Conservation (phyloP, 2,113 vertebrate species). For the Tachycineta bicolor region DNA sequence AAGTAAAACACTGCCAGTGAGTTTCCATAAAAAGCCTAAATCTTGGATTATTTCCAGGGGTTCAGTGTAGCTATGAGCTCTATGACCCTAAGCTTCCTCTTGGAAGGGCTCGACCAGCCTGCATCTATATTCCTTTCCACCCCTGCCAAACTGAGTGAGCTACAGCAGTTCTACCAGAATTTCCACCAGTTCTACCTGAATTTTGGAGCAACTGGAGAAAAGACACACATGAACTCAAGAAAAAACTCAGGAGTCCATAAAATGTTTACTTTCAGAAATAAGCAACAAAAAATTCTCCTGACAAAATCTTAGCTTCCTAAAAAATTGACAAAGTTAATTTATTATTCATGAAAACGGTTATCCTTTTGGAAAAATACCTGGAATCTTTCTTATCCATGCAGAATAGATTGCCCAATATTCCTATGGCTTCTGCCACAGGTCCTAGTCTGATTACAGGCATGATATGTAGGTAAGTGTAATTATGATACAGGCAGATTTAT, state of each 20-base stretch:
- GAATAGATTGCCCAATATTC: not conserved
- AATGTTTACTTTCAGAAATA: not conserved
- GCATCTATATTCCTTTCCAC: not conserved
- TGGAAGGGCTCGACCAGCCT: not conserved
- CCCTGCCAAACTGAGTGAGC: not conserved
- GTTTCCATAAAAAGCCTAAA: constrained; percentile 3
- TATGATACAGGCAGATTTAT: constrained; percentile 15
- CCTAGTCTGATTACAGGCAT: not conserved
- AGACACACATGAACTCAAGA: not conserved
- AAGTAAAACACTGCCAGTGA: constrained; percentile 17
- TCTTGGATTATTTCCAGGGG: not conserved
- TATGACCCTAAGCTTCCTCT: not conserved
- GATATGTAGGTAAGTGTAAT: constrained; percentile 8
- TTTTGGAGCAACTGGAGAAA: not conserved
- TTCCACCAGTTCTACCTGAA: not conserved
- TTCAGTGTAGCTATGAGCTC: not conserved
- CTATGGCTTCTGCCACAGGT: not conserved
- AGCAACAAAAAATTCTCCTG: not conserved
- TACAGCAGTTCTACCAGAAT: not conserved
- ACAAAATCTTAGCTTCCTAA: not conserved
- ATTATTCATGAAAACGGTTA: not conserved
- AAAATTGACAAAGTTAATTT: not conserved
- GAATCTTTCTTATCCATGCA: not conserved
- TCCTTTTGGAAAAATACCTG: not conserved
- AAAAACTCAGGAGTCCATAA: not conserved